phyloP scores from a whole-genome alignment of 2,888 invertebrate species.

The Dynastes maya region DNA sequence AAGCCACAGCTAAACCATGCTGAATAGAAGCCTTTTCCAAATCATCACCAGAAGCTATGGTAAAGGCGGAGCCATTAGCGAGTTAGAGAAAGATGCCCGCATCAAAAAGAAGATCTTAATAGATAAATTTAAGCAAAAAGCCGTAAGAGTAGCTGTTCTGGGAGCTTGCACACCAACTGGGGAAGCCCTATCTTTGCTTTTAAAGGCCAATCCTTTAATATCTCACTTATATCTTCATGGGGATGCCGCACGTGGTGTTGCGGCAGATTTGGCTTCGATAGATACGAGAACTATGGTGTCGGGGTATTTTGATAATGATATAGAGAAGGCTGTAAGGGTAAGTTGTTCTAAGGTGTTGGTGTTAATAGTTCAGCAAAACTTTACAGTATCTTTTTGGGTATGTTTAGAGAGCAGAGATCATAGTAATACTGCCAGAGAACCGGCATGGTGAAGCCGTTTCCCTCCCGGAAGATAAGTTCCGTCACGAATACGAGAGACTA shows the following conservation, averaged over 20 bases:
- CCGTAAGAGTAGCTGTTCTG: conserved; percentile 67
- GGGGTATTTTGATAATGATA: conserved; percentile 58
- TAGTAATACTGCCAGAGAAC: conserved; percentile 62
- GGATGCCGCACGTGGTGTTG: conserved; percentile 60
- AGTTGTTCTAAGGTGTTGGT: conserved; percentile 19
- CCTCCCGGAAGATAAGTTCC: conserved; percentile 60
- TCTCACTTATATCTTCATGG: conserved; percentile 64
- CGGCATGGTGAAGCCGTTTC: conserved; percentile 54
- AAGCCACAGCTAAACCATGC: too few relatives aligned
- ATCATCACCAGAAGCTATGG: too few relatives aligned
- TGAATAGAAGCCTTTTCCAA: too few relatives aligned
- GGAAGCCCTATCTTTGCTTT: conserved; percentile 71
- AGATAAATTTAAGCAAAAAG: conserved; percentile 55
- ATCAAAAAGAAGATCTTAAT: conserved; percentile 36
- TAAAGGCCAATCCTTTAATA: conserved; percentile 73
- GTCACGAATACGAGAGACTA: conserved; percentile 63
- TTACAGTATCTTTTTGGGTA: not conserved
- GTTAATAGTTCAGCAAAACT: not conserved
- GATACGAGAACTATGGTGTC: conserved; percentile 65
- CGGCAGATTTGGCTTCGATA: conserved; percentile 63
- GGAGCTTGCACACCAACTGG: conserved; percentile 74
- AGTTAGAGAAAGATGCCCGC: not conserved
- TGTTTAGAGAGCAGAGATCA: conserved; percentile 65
- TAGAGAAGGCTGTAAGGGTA: conserved; percentile 64
- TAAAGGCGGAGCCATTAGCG: too few relatives aligned